Base-by-base conservation (phyloP, 2,888 invertebrate genomes). In the Drosophila meridiana region DNA sequence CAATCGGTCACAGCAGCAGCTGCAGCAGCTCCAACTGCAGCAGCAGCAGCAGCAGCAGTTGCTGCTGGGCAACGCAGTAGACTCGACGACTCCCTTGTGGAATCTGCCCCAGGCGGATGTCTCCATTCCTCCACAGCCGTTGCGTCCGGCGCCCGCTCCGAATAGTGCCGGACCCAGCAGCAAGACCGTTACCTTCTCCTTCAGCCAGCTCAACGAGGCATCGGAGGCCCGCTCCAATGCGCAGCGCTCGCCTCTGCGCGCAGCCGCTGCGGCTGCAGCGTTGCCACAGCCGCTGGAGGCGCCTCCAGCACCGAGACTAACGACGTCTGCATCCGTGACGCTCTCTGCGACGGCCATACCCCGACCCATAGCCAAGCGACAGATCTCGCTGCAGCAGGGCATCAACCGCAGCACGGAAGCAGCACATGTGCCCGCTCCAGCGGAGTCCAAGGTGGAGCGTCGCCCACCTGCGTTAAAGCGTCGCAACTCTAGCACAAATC, bases 101-200 rank as follows among this genome's bases (percentile, higher is more conserved):
- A 92, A 93, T 76, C 85, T 93, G 32, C 89, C 92, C 3, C 89
- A 90, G 71, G 86, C 84, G 34, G 92, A 93, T 68, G 64, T 64
- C 0, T 71, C 84, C 53, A 95, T 95, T 84, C 95, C 96, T 5
- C 96, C 96, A 4, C 96, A 95, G 82, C 96, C 96, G 0, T 89
- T 95, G 69, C 92, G 95, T 59, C 95, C 95, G 5, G 95, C 95
- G 13, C 95, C 95, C 14, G 92, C 92, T 30, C 93, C 86, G 0
- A 83, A 62, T 30, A 87, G 81, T 34, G 73, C 82, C 2, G 83
- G 82, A 6, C 84, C 87, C 0, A 75, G 77, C 52, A 80, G 83
- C 52, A 92, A 92, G 73, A 89, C 91, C n/a, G 90, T 92, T 0
- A 85, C 90, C 26, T 92, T 93, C 62, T 87, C 89, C 34, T 83